Evolutionary conservation across 2,888 invertebrate species (phyloP), one percentile per base, ranked within the genome.

Genomic region (Enchytraeus crypticus): DNA sequence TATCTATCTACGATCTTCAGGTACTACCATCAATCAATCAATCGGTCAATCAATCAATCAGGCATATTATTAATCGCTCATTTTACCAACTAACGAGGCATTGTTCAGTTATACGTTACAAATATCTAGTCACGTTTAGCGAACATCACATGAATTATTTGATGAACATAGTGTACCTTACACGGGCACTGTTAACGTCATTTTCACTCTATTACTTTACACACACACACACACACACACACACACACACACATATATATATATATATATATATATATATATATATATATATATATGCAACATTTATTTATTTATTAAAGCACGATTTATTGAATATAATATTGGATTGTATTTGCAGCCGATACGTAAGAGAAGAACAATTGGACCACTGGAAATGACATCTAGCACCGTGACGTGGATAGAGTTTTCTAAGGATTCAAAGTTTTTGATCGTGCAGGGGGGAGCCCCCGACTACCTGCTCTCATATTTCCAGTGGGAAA

Each of bases 401-500:
- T 38, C 38, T 38, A 18, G 18, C 38, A 18, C 8, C 11, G 38
- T 38, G 38, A 18, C 18, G 18, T 38, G 38, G 38, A 38, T 90
- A 0, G 84, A 85, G 33, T 92, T 95, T 72, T 88, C 89, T 0
- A 85, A 82, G 63, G 92, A 93, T 75, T 89, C 87, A 1, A 88
- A 88, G 74, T 86, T 87, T 67, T 76, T 95, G 14, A 85, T 88
- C 1, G 85, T 88, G 0, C 85, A 93, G 33, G 88, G 89, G 0
- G 88, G 88, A 2, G 86, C 87, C 64, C 90, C 92, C 0, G 91
- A 91, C 76, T 87, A 88, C 86, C 85, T 84, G 70, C 81, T 89
- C 80, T 83, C 89, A 73, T 85, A 87, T 79, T 69, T 68, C 67
- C 57, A 61, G 5, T 69, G 69, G 69, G 69, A 87, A 56, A 64